These are phyloP conservation scores for Peromyscus nudipes DNA, from an alignment of 2,797 vertebrate species.

Conservation along the genomic window DNA sequence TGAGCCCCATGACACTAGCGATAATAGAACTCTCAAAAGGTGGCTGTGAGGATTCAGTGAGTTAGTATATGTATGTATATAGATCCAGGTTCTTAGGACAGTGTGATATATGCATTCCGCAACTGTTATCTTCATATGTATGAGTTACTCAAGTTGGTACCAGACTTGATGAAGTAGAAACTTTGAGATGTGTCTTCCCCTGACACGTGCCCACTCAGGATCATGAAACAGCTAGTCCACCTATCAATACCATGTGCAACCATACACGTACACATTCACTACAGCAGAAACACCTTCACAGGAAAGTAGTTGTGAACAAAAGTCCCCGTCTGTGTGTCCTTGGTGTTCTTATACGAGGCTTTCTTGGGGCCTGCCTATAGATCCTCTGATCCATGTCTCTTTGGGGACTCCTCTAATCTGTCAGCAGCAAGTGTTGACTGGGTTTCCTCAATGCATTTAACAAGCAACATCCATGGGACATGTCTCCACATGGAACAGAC, in stretches of 20 bases:
- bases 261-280: too few relatives aligned
- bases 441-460: not conserved
- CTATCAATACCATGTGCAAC: not conserved
- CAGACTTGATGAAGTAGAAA: not conserved
- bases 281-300: not conserved
- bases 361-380: not conserved
- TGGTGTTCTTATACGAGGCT: not conserved
- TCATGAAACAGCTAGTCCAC: not conserved
- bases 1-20: not conserved
- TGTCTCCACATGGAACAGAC: not conserved
- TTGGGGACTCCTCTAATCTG: not conserved
- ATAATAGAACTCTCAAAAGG: not conserved
- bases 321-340: not conserved
- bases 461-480: not conserved
- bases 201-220: too few relatives aligned
- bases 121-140: not conserved
- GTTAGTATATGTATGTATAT: too few relatives aligned
- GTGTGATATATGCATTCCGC: not conserved
- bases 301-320: not conserved
- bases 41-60: not conserved
- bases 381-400: not conserved
- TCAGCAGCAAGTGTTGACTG: not conserved
- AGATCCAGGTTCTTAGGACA: not conserved
- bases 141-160: not conserved
- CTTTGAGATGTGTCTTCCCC: not conserved